Conservation (phyloP, 2,888 invertebrate genomes). For the Xylocampa areola region DNA sequence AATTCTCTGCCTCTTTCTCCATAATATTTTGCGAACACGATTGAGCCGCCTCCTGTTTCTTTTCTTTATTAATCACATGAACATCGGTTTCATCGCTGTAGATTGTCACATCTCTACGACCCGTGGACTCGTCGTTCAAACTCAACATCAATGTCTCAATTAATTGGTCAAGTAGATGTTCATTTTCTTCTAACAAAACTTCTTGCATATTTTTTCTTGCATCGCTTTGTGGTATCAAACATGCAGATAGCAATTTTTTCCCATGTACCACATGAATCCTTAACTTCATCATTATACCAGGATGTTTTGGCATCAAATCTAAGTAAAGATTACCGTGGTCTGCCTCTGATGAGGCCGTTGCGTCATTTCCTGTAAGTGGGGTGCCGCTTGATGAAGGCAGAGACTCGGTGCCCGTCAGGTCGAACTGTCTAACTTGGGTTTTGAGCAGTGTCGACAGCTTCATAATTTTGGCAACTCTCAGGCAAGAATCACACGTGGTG, state of each 20-base stretch:
- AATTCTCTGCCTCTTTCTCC: background rate
- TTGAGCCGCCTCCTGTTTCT: too few species aligned
- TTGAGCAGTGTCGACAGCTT: conserved; percentile 9
- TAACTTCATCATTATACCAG: conserved; percentile 25
- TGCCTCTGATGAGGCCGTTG: background rate
- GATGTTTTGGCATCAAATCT: conserved; percentile 27
- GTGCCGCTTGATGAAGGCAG: background rate
- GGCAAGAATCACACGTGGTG: conserved; percentile 20
- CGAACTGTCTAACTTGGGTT: background rate
- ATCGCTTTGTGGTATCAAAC: conserved; percentile 16
- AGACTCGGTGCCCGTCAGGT: background rate
- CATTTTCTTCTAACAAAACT: conserved; percentile 14
- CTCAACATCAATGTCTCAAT: conserved; percentile 4
- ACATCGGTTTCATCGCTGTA: too few species aligned
- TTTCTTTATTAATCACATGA: background rate
- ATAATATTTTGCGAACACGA: too few species aligned
- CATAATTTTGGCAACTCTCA: conserved; percentile 17
- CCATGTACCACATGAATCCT: background rate
- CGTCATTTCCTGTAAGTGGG: background rate
- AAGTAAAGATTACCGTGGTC: conserved; percentile 9
- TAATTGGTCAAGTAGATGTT: conserved; percentile 16
- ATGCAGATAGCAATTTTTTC: background rate
- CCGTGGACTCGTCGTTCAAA: background rate
- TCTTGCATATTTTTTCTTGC: background rate
- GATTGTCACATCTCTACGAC: too few species aligned